Conservation (phyloP, 2,888 invertebrate species). For the Conomelus anceps region DNA sequence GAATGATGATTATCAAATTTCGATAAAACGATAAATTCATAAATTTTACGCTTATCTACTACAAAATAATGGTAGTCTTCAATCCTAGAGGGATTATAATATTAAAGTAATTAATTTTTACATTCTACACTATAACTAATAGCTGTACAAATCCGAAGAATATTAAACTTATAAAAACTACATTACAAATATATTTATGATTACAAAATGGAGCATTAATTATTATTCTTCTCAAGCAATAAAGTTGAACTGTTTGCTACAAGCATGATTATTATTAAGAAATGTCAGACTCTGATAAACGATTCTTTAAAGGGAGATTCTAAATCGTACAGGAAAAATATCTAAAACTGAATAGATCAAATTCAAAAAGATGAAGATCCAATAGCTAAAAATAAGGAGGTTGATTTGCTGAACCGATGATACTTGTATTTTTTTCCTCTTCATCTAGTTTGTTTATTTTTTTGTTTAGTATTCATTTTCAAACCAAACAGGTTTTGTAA, state of each 20-base stretch:
- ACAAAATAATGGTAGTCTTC: not conserved
- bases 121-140: not conserved
- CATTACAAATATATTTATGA: not conserved
- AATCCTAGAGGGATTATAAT: not conserved
- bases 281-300: not conserved
- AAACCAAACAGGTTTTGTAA: too few species aligned
- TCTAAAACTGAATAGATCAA: not conserved
- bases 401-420: too few species aligned
- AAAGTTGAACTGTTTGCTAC: not conserved
- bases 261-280: not conserved
- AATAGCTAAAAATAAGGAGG: not conserved
- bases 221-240: not conserved
- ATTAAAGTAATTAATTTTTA: not conserved
- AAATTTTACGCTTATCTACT: not conserved
- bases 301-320: not conserved
- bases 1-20: not conserved
- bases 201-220: not conserved
- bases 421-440: too few species aligned
- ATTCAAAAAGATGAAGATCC: not conserved
- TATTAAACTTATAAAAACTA: not conserved
- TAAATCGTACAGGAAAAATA: not conserved
- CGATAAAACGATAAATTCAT: not conserved
- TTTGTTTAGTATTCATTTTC: too few species aligned
- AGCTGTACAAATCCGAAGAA: not conserved
- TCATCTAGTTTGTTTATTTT: too few species aligned